Conservation (phyloP, 2,888 invertebrate species). For the Mimachlamys varia region DNA sequence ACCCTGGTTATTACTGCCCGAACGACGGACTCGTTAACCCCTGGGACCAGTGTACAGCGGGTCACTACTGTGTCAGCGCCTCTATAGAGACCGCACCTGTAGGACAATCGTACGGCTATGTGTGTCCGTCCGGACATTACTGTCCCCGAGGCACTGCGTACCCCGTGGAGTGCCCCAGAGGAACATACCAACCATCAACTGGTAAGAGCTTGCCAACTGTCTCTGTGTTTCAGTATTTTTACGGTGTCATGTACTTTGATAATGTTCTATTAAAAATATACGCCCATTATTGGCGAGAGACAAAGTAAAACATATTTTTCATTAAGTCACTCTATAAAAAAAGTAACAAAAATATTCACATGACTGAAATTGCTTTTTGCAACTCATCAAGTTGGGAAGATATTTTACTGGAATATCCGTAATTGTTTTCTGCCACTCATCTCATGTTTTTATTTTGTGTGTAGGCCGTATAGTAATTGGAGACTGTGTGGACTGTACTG, state of each 20-base stretch:
- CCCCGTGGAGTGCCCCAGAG: conserved; percentile 73
- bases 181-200: conserved; percentile 73
- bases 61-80: conserved; percentile 74
- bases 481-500: conserved; percentile 69
- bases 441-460: conserved; percentile 22
- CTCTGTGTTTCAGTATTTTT: too few species aligned
- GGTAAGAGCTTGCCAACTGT: conserved; percentile 59
- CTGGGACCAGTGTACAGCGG: conserved; percentile 69
- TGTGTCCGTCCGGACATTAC: conserved; percentile 76
- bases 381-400: too few species aligned
- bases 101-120: conserved; percentile 71
- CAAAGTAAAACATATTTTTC: too few species aligned
- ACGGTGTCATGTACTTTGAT: too few species aligned
- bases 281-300: too few species aligned
- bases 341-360: too few species aligned
- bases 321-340: too few species aligned
- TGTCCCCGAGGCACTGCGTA: conserved; percentile 74
- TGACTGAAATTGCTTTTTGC: too few species aligned
- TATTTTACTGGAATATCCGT: too few species aligned
- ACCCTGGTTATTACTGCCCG: conserved; percentile 75
- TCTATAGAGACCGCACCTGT: conserved; percentile 68
- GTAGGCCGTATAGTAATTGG: conserved; percentile 65
- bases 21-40: conserved; percentile 68
- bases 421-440: too few species aligned
- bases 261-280: too few species aligned